phyloP scores from a whole-genome alignment of 2,888 invertebrate species.

The Blomia tropicalis region DNA sequence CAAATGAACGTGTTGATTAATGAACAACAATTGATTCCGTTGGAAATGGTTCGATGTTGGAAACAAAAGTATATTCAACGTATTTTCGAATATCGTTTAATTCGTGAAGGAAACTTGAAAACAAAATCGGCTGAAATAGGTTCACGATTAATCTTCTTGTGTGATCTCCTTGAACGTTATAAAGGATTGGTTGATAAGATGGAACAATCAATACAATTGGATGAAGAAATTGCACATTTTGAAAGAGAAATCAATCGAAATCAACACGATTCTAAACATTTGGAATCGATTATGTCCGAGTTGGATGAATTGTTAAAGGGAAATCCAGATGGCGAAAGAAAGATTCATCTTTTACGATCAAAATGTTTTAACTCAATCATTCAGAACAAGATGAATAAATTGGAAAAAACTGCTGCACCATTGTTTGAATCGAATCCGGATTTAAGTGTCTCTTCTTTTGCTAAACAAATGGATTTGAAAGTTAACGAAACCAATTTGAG shows the following conservation, averaged over 20 bases:
- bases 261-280: background rate
- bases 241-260: background rate
- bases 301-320: too few species aligned
- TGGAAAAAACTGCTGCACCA: too few species aligned
- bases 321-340: too few species aligned
- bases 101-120: background rate
- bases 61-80: background rate
- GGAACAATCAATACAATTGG: background rate
- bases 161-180: background rate
- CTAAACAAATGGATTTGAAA: too few species aligned
- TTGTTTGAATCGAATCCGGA: too few species aligned
- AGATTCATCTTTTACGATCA: too few species aligned
- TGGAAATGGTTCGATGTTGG: background rate
- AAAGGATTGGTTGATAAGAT: background rate
- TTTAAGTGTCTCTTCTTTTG: too few species aligned
- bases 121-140: background rate
- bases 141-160: background rate
- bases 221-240: background rate
- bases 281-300: too few species aligned
- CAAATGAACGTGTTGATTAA: background rate
- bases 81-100: background rate
- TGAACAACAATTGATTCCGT: background rate
- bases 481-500: too few species aligned
- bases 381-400: too few species aligned
- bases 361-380: too few species aligned